Percentiles rank a stretch among this genome's conserved stretches.
Evolutionary conservation across 2,113 vertebrate species (phyloP).

Genomic region (Brachyhypopomus gauderio): DNA sequence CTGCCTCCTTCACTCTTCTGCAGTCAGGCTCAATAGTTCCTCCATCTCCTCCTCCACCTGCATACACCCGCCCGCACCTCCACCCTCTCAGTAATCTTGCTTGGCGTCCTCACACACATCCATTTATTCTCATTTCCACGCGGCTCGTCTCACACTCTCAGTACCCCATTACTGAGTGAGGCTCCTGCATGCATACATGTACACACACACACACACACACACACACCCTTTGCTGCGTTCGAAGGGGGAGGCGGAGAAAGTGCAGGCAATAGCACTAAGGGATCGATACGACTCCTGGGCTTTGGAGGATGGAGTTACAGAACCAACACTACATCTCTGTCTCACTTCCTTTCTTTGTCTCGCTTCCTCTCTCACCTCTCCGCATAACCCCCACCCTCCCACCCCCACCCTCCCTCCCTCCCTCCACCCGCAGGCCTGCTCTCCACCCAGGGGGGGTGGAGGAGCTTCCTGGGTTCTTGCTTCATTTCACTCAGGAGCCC

Average conservation of each 20-base stretch:
- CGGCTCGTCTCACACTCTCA: constrained; percentile 27
- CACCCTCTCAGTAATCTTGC: not conserved
- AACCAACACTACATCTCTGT: not conserved
- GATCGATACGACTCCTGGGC: constrained; percentile 19
- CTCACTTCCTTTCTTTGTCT: not conserved
- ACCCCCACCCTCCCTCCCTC: too few species aligned
- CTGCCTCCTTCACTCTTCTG: constrained; percentile 11
- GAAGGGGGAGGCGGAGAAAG: constrained; percentile 26
- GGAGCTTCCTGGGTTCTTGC: too few species aligned
- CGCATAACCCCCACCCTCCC: too few species aligned
- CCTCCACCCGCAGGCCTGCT: too few species aligned
- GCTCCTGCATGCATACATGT: too few species aligned
- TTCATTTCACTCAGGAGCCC: not conserved
- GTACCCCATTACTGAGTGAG: not conserved
- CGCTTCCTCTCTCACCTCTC: too few species aligned
- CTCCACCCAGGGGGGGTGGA: too few species aligned
- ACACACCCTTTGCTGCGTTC: not conserved
- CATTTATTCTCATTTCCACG: not conserved
- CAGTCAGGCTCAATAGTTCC: not conserved
- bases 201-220: too few species aligned
- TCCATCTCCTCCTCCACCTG: constrained; percentile 49
- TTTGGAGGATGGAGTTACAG: constrained; percentile 4
- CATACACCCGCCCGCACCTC: too few species aligned
- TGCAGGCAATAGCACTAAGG: constrained; percentile 29
- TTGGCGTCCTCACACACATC: too few species aligned